Evolutionary conservation across 2,113 vertebrate species (phyloP), one percentile per base, ranked within the genome.

Genomic region (Elgaria multicarinata): DNA sequence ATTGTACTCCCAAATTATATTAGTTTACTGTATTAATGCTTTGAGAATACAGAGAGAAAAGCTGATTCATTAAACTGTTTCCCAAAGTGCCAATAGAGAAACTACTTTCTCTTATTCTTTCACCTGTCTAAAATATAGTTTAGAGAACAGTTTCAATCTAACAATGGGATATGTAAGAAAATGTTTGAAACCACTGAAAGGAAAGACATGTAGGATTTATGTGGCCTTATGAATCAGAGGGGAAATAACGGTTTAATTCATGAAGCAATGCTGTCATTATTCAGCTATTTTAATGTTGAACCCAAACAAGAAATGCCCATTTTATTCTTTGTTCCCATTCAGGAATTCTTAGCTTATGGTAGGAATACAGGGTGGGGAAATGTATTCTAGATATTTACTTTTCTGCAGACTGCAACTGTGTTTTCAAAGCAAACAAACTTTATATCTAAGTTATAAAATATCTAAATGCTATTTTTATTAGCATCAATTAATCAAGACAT

Each of bases 251-350:
- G 9, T 77, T 75, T 85, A 79, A 79, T 69, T 93, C 3, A 82
- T 36, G 36, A 2, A 88, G 44, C 87, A 88, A 93, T 85, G 88
- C 87, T 87, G 3, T 24, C 0, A 89, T 83, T 71, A 71, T 78
- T 93, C 78, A 87, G 81, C 72, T 74, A 88, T 66, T 90, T 87
- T 72, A 90, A 87, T 74, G 83, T 0, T 0, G 1, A 90, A 6
- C 18, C 88, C 89, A 53, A 78, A 92, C 67, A 88, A 93, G 62
- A 90, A 78, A 82, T 92, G 24, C 20, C 88, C 28, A 87, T 44
- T 79, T 64, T 4, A 80, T n/a, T 87, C 2, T 74, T 88, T 90
- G 76, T 0, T 85, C 8, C 33, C 58, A 76, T 91, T 90, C 93
- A 86, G 33, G 76, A 67, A 71, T 80, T 80, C 76, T 82, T n/a